phyloP scores from a whole-genome alignment of 2,888 invertebrate genomes.

The Tanytarsus gracilentus region DNA sequence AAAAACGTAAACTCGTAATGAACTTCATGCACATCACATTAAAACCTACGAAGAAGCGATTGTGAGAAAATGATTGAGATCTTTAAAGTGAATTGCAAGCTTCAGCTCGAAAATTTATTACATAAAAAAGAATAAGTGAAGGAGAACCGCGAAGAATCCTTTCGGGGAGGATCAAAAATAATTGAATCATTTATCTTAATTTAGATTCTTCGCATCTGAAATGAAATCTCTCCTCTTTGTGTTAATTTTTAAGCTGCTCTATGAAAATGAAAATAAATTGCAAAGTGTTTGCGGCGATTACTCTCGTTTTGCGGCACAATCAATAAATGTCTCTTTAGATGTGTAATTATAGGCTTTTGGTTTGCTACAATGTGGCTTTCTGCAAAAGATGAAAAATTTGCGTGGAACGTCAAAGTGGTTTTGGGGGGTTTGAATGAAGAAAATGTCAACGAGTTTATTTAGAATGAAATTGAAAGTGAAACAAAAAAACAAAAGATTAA shows the following conservation, averaged over 20 bases:
- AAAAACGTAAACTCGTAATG: no score
- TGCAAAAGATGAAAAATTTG: no score
- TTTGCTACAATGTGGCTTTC: no score
- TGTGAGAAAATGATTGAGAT: constrained; percentile 27
- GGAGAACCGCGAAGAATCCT: not conserved
- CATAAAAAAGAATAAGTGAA: not conserved
- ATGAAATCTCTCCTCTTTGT: not conserved
- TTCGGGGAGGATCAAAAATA: constrained; percentile 25
- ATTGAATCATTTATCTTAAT: constrained; percentile 28
- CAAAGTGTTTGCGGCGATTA: not conserved
- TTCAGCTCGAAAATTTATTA: not conserved
- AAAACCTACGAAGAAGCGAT: not conserved
- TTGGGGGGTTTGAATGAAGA: no score
- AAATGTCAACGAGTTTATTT: no score
- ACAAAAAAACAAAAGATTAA: no score
- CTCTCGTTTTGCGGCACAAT: not conserved
- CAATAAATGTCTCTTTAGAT: constrained; percentile 28
- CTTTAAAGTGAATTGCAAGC: not conserved
- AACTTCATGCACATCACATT: not conserved
- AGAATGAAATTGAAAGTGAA: no score
- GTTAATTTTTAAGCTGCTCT: not conserved
- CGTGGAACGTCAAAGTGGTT: no score
- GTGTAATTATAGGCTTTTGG: constrained; percentile 7
- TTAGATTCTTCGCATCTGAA: no score
- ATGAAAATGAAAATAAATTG: not conserved